These are phyloP conservation scores for Sphaeramia orbicularis DNA, from an alignment of 2,797 vertebrate genomes.

Conservation along the genomic window DNA sequence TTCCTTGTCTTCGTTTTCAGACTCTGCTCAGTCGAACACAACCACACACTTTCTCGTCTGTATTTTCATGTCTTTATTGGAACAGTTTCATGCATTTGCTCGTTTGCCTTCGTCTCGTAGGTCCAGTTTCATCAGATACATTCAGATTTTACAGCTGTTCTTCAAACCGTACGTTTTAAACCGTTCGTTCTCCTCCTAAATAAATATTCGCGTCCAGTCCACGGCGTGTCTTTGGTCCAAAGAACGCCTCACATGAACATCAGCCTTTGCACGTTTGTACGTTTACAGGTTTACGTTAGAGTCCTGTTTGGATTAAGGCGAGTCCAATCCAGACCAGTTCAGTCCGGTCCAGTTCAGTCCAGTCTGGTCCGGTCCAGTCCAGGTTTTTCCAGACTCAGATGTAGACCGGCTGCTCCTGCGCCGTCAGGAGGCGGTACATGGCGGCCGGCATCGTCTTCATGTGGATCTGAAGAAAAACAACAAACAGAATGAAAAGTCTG, in stretches of 20 bases:
- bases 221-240: constrained; percentile 80
- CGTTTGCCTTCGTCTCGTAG: constrained; percentile 57
- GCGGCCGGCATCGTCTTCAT: constrained; percentile 99
- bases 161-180: constrained; percentile 81
- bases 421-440: constrained; percentile 98
- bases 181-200: too few species aligned
- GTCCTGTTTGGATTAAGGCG: constrained; percentile 83
- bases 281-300: constrained; percentile 55
- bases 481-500: not conserved
- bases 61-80: constrained; percentile 66
- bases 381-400: constrained; percentile 66
- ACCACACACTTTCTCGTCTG: not conserved
- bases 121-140: constrained; percentile 77
- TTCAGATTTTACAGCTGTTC: constrained; percentile 77
- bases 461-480: constrained; percentile 89
- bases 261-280: too few species aligned
- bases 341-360: too few species aligned
- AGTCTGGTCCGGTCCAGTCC: constrained; percentile 26
- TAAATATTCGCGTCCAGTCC: constrained; percentile 83
- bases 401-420: constrained; percentile 89
- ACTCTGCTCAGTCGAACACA: constrained; percentile 10
- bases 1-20: not conserved
- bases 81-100: constrained; percentile 62
- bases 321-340: too few species aligned
- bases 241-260: constrained; percentile 66